phyloP scores from a whole-genome alignment of 1,140 invertebrate species.

The Chelonus insularis region DNA sequence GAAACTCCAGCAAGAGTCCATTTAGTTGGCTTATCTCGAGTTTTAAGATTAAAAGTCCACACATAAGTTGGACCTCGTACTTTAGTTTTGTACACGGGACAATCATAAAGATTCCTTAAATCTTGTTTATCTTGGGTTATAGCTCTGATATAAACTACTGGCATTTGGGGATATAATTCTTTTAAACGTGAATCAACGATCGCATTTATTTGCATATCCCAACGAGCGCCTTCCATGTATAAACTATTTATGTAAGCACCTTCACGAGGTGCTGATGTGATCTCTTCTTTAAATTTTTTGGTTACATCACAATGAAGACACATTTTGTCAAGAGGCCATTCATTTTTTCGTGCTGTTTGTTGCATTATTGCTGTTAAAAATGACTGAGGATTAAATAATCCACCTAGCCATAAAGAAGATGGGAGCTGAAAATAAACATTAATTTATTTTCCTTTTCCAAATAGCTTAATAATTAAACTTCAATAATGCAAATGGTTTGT shows the following conservation, averaged over 20 bases:
- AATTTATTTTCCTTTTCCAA: too few relatives aligned
- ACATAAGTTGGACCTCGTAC: conserved; percentile 88
- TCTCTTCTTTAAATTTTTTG: conserved; percentile 86
- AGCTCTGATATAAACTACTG: conserved; percentile 88
- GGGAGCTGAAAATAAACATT: conserved; percentile 68
- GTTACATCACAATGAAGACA: conserved; percentile 93
- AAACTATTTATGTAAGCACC: conserved; percentile 89
- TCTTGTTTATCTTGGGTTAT: conserved; percentile 89
- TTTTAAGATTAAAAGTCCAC: conserved; percentile 95
- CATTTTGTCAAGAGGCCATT: conserved; percentile 96
- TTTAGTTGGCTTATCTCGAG: conserved; percentile 83
- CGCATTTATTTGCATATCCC: conserved; percentile 77
- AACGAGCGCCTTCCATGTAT: conserved; percentile 92
- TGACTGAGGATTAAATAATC: conserved; percentile 96
- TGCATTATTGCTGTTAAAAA: conserved; percentile 98
- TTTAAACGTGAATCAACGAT: conserved; percentile 85
- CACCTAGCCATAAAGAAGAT: conserved; percentile 86
- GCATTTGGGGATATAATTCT: conserved; percentile 87
- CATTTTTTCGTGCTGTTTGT: conserved; percentile 91
- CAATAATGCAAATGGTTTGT: too few relatives aligned
- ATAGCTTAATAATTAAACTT: too few relatives aligned
- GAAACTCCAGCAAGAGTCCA: conserved; percentile 94
- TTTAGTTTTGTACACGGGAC: conserved; percentile 91
- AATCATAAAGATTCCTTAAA: conserved; percentile 84
- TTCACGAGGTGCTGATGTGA: conserved; percentile 81